Base-by-base conservation (phyloP, 2,113 vertebrate species). In the Lepisosteus osseus region DNA sequence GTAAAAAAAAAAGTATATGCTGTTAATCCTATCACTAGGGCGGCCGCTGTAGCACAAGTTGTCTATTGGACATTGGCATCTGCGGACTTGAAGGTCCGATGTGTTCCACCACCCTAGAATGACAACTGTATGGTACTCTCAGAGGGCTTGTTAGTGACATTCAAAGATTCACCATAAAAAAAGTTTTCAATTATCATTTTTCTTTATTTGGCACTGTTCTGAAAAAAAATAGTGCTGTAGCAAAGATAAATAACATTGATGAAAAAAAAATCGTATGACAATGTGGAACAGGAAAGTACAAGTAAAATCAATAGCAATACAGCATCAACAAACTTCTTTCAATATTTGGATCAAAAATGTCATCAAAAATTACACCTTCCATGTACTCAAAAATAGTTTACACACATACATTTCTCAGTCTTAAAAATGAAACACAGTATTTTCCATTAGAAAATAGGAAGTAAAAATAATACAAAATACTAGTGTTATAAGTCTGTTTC, bases 201-300 rank as follows among this genome's bases (percentile, higher is more conserved):
- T 51, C 84, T 29, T 74, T 88, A 86, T 86, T 87, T 88, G 81
- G 70, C 76, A 82, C 71, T 42, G 79, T 85, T 80, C 75, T 61
- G 61, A 54, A 69, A 11, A 0, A 80, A 80, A 67, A 69, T 15
- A 74, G 78, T 6, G 75, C 5, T 77, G 78, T 70, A 78, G 74
- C 13, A 77, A 2, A 81, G 71, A 77, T 75, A 82, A 77, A 84
- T 76, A 82, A 82, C 73, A 77, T 51, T 77, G 73, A 41, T 74
- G 80, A 77, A 82, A 79, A 72, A 72, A 40, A 77, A 66, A 43
- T 29, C 6, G 42, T 11, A 79, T 57, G 61, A 68, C n/a, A 61
- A n/a, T 70, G 65, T 65, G 47, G 75, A 72, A 54, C 8, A 8
- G 51, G 7, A 54, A 59, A n/a, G 14, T n/a, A 59, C 57, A 59